These are phyloP conservation scores for Microctonus brassicae DNA, from an alignment of 2,888 invertebrate genomes.

Conservation along the genomic window DNA sequence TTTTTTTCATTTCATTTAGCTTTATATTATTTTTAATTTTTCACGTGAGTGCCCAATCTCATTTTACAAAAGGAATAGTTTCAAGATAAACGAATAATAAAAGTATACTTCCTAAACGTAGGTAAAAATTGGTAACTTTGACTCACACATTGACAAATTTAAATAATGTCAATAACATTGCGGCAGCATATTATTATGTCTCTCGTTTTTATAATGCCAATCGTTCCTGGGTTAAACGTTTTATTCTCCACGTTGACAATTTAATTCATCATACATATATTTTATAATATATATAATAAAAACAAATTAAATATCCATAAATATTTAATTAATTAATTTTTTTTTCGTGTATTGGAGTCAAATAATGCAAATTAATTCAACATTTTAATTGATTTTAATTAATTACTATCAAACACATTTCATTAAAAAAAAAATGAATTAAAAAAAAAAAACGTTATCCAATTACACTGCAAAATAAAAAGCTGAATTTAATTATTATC, in stretches of 20 bases:
- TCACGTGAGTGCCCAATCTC: conserved; percentile 61
- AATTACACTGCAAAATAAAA: background rate
- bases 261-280: background rate
- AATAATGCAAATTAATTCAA: too few species aligned
- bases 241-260: background rate
- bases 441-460: background rate
- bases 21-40: conserved; percentile 16
- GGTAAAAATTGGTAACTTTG: conserved; percentile 69
- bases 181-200: conserved; percentile 43
- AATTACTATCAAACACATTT: background rate
- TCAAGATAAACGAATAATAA: conserved; percentile 66
- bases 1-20: conserved; percentile 6
- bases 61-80: conserved; percentile 66
- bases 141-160: conserved; percentile 68
- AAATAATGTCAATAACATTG: conserved; percentile 47
- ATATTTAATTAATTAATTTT: too few species aligned
- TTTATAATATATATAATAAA: too few species aligned
- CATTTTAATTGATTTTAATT: too few species aligned
- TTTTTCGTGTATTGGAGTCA: conserved; percentile 19
- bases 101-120: conserved; percentile 64
- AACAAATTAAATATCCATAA: too few species aligned
- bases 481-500: background rate
- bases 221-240: conserved; percentile 65
- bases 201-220: conserved; percentile 40
- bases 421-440: background rate